Evolutionary conservation across 2,113 vertebrate genomes (phyloP).

Genomic region (Diglossa brunneiventris): DNA sequence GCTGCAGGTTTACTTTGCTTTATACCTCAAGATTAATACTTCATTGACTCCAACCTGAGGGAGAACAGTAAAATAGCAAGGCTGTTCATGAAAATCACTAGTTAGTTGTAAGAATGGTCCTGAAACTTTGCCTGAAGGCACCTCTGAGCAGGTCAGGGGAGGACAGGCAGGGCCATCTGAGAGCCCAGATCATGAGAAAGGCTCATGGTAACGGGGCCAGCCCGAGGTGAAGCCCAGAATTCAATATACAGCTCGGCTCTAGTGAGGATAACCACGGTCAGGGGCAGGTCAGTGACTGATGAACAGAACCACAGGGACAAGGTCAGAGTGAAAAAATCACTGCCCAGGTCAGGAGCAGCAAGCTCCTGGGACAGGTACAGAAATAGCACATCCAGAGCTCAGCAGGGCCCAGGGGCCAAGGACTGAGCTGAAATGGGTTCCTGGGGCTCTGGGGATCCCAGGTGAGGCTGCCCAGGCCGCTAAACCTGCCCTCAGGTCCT

Average conservation of each 20-base stretch:
- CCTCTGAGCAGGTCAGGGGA: not conserved
- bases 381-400: not conserved
- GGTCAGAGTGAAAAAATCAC: not conserved
- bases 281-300: not conserved
- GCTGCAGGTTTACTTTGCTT: not conserved
- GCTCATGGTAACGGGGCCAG: not conserved
- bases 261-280: not conserved
- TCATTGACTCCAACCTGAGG: not conserved
- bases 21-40: not conserved
- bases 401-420: not conserved
- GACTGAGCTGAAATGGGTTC: not conserved
- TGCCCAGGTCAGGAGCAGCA: not conserved
- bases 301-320: not conserved
- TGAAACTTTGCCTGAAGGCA: not conserved
- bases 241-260: not conserved
- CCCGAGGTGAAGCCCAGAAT: not conserved
- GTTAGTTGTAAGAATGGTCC: not conserved
- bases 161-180: not conserved
- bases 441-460: not conserved
- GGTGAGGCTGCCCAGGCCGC: not conserved
- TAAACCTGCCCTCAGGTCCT: not conserved
- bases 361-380: not conserved
- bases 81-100: not conserved
- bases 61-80: not conserved
- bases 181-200: not conserved